phyloP scores from a whole-genome alignment of 2,888 invertebrate genomes.

The Drosophila borborema region DNA sequence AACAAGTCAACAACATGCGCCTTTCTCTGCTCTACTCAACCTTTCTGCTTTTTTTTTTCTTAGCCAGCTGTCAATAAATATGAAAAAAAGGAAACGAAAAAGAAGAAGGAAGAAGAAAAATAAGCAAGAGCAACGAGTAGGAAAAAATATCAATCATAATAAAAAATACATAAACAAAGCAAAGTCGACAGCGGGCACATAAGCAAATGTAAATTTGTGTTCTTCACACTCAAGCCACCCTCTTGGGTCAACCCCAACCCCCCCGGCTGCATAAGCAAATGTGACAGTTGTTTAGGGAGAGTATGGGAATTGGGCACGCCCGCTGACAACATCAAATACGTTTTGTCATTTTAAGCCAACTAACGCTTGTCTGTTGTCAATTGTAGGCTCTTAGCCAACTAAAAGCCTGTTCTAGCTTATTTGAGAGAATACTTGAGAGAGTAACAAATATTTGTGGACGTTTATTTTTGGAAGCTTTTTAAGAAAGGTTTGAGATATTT shows the following conservation, averaged over 20 bases:
- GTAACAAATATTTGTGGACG: conserved; percentile 10
- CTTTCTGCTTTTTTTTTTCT: conserved; percentile 1
- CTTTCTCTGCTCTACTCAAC: conserved; percentile 12
- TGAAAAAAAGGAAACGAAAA: conserved; percentile 36
- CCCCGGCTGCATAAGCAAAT: conserved; percentile 47
- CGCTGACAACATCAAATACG: conserved; percentile 60
- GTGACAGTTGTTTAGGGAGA: conserved; percentile 58
- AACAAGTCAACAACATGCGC: conserved; percentile 67
- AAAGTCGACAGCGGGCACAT: conserved; percentile 61
- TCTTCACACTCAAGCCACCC: conserved; percentile 27
- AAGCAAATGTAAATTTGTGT: conserved; percentile 65
- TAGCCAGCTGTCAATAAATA: conserved; percentile 71
- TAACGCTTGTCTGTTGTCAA: conserved; percentile 50
- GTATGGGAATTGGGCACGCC: conserved; percentile 25
- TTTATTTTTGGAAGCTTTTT: conserved; percentile 4
- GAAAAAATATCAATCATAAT: conserved; percentile 72
- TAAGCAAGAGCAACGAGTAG: conserved; percentile 13
- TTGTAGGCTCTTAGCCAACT: conserved; percentile 52
- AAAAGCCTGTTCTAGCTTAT: conserved; percentile 32
- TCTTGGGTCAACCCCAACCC: background rate
- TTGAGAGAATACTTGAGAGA: background rate
- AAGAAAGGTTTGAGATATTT: background rate
- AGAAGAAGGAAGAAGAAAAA: background rate
- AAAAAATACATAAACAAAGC: conserved; percentile 72
- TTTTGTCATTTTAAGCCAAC: conserved; percentile 60